phyloP scores from a whole-genome alignment of 2,113 vertebrate species.

The Nipponia nippon region DNA sequence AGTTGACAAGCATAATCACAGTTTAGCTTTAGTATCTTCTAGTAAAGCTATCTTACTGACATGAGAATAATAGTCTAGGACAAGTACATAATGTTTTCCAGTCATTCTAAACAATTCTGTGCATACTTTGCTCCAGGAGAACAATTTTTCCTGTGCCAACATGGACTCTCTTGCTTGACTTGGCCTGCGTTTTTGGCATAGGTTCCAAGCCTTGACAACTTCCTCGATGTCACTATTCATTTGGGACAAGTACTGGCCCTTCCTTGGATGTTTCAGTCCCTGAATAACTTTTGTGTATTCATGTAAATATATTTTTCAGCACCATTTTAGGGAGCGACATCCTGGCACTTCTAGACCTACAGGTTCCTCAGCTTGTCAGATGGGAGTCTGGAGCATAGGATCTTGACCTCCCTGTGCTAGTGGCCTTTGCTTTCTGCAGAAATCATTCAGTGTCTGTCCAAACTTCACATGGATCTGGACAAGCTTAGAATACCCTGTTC shows the following conservation, averaged over 20 bases:
- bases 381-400: background rate
- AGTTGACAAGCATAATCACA: conserved; percentile 59
- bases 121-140: conserved; percentile 30
- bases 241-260: background rate
- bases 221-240: background rate
- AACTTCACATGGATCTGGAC: background rate
- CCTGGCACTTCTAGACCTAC: background rate
- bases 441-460: background rate
- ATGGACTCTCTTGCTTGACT: conserved; percentile 15
- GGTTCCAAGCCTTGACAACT: conserved; percentile 20
- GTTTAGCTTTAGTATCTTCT: conserved; percentile 39
- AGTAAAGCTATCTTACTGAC: conserved; percentile 35
- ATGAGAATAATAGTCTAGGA: conserved; percentile 55
- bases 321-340: background rate
- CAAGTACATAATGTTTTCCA: conserved; percentile 50
- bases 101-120: conserved; percentile 38
- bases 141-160: background rate
- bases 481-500: background rate
- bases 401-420: background rate
- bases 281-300: background rate
- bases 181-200: background rate
- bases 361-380: background rate
- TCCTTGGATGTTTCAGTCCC: background rate
- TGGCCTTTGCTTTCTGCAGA: background rate
- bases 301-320: background rate